phyloP scores from a whole-genome alignment of 2,113 vertebrate species.

The Bucco capensis region DNA sequence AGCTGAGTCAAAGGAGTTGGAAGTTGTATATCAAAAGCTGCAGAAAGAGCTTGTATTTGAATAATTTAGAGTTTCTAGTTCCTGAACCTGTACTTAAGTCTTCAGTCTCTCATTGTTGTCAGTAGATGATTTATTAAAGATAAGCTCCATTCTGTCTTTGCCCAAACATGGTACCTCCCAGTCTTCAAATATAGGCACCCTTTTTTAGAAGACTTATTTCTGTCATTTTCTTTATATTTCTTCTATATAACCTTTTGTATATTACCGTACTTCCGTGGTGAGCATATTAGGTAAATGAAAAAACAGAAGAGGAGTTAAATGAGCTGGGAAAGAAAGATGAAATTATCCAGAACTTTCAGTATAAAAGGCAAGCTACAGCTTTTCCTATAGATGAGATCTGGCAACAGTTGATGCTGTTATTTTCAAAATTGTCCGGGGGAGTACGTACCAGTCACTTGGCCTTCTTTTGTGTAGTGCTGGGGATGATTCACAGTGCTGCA shows the following conservation, averaged over 20 bases:
- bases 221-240: neutral
- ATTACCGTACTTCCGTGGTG: neutral
- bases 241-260: neutral
- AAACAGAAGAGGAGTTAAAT: neutral
- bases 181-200: neutral
- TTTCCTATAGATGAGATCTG: conserved; percentile 21
- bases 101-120: neutral
- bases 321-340: neutral
- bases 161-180: neutral
- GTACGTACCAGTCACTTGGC: conserved; percentile 49
- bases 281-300: neutral
- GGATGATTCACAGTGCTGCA: conserved; percentile 53
- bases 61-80: neutral
- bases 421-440: conserved; percentile 58
- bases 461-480: conserved; percentile 49
- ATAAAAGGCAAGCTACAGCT: neutral
- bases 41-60: neutral
- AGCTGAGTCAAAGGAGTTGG: neutral
- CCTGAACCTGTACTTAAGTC: neutral
- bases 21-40: neutral
- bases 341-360: neutral
- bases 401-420: conserved; percentile 52
- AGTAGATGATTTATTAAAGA: neutral
- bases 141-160: neutral
- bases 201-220: neutral